A percentile compares a stretch with the other conserved stretches of the same genome.
These are phyloP conservation scores for Argyresthia albistria DNA, from an alignment of 2,888 invertebrate species.

Conservation along the genomic window DNA sequence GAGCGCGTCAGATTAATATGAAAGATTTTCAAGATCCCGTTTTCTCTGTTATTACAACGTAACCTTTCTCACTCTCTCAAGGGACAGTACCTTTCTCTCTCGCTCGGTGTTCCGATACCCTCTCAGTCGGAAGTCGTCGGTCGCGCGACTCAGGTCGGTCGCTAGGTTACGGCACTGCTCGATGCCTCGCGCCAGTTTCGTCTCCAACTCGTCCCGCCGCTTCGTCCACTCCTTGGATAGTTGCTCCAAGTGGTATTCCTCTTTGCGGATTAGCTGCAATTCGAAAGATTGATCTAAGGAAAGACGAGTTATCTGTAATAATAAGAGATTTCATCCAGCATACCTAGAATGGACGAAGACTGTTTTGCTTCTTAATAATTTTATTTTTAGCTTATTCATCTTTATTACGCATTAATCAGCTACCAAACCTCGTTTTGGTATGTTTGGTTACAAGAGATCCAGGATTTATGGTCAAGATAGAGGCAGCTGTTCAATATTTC, in stretches of 20 bases:
- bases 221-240: constrained; percentile 73
- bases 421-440: no score
- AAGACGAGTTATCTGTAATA: no score
- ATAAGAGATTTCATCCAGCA: no score
- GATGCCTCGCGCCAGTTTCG: constrained; percentile 68
- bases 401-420: no score
- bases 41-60: not conserved
- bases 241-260: constrained; percentile 64
- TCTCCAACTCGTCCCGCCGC: constrained; percentile 67
- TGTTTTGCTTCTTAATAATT: no score
- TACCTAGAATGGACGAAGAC: no score
- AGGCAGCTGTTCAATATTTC: no score
- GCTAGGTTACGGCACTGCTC: constrained; percentile 75
- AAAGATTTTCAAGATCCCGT: no score
- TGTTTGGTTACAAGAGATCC: no score
- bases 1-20: no score
- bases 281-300: not conserved
- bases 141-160: constrained; percentile 72
- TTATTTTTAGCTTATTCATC: no score
- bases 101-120: constrained; percentile 65
- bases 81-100: constrained; percentile 52
- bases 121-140: constrained; percentile 66
- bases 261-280: constrained; percentile 69
- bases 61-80: not conserved
- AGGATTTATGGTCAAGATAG: no score